Percentiles rank a stretch among this genome's conserved stretches.
phyloP scores from a whole-genome alignment of 2,888 invertebrate species.

The Plebejus melissa region DNA sequence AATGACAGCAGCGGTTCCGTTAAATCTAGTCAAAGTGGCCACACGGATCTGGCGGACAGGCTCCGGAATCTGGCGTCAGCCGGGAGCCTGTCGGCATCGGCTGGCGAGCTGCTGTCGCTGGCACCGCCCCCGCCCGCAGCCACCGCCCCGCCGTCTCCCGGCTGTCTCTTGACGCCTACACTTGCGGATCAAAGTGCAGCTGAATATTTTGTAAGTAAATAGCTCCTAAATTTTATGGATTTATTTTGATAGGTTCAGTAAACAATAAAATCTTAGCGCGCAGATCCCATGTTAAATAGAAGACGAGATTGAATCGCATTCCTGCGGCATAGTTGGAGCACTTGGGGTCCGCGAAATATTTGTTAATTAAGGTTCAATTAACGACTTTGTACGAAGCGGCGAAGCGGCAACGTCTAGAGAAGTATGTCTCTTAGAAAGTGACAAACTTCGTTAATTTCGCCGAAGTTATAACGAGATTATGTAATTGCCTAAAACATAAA shows the following conservation, averaged over 20 bases:
- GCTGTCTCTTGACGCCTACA: constrained; percentile 64
- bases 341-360: neutral
- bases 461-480: neutral
- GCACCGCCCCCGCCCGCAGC: constrained; percentile 71
- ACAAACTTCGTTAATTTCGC: neutral
- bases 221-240: neutral
- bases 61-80: constrained; percentile 67
- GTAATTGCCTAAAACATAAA: neutral
- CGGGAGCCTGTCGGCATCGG: constrained; percentile 68
- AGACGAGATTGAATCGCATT: neutral
- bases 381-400: neutral
- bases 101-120: constrained; percentile 66
- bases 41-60: constrained; percentile 69
- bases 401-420: neutral
- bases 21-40: constrained; percentile 51
- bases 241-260: neutral
- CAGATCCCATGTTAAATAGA: neutral
- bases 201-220: constrained; percentile 66
- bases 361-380: constrained; percentile 13
- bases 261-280: neutral
- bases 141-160: constrained; percentile 72
- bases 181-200: constrained; percentile 68
- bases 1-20: constrained; percentile 49
- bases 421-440: neutral
- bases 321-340: neutral